phyloP scores from a whole-genome alignment of 2,888 invertebrate genomes.

The Heliconius charithonia region DNA sequence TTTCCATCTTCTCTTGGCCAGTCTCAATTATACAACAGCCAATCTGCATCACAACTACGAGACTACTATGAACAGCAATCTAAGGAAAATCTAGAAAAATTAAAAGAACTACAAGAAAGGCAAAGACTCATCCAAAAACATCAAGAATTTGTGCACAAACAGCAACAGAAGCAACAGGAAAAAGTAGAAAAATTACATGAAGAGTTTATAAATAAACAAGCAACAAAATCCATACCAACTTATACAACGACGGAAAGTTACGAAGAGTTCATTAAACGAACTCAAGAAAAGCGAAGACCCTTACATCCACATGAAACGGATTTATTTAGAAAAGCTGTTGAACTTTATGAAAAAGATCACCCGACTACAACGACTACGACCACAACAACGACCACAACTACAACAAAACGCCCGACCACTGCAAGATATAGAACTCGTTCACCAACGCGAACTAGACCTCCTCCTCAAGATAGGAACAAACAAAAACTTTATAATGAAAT shows the following conservation, averaged over 20 bases:
- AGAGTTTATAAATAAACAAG: conserved; percentile 88
- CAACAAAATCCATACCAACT: conserved; percentile 84
- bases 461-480: conserved; percentile 80
- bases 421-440: conserved; percentile 68
- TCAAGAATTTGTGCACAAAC: conserved; percentile 90
- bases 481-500: conserved; percentile 85
- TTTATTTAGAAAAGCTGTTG: conserved; percentile 86
- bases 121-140: conserved; percentile 89
- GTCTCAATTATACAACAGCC: conserved; percentile 77
- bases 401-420: conserved; percentile 69
- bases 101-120: conserved; percentile 88
- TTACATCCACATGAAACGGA: conserved; percentile 86
- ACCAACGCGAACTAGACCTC: conserved; percentile 69
- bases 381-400: conserved; percentile 86
- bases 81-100: conserved; percentile 84
- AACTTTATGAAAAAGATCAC: conserved; percentile 87
- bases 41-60: conserved; percentile 78
- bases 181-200: conserved; percentile 89
- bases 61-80: conserved; percentile 84
- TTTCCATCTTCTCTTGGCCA: conserved; percentile 67
- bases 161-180: conserved; percentile 90
- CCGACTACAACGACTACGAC: conserved; percentile 88
- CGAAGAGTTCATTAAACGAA: conserved; percentile 70
- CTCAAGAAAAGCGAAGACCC: conserved; percentile 75
- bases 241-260: conserved; percentile 79